Evolutionary conservation across 1,140 invertebrate species (phyloP), one percentile per base, ranked within the genome.

Genomic region (Trissolcus basalis): DNA sequence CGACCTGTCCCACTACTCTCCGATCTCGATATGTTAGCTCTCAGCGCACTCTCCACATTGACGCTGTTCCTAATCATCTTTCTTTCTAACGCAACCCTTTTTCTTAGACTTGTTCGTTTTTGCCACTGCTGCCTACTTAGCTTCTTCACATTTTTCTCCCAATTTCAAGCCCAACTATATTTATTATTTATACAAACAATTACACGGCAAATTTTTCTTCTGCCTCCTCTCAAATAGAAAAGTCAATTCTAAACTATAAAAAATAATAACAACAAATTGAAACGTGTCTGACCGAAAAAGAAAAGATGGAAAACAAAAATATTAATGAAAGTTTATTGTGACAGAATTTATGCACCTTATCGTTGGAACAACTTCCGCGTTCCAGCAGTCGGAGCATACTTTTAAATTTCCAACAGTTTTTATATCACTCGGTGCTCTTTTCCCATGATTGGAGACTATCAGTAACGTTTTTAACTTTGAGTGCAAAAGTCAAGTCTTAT

Each of bases 61-160:
- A 68, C 39, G 49, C 56, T 65, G 44, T 74, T 77, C 63, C 61
- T 70, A 65, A 61, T 77, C 69, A 44, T 71, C 59, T 80, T 73
- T 82, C 79, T 81, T 77, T 84, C 77, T 58, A 70, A 68, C 71
- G 47, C 65, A 64, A 78, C 72, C 78, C 72, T 76, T 76, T 59
- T 74, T 63, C 64, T 64, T 48, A 44, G 15, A 47, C 45, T 59
- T 67, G 41, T 70, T 74, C 45, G 11, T 53, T 45, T 50, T 53
- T 35, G 27, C 51, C 39, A 41, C 47, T 35, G 39, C 50, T 68
- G 49, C 58, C 51, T 49, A 39, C 61, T 72, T 51, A 45, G 59
- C 48, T 45, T 77, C 48, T 45, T 50, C 43, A 35, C 54, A 33
- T 65, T 60, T 53, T 65, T 59, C 32, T 45, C 41, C 3, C 53